These are phyloP conservation scores for Andrena trimmerana DNA, from an alignment of 2,888 invertebrate genomes.

Conservation along the genomic window DNA sequence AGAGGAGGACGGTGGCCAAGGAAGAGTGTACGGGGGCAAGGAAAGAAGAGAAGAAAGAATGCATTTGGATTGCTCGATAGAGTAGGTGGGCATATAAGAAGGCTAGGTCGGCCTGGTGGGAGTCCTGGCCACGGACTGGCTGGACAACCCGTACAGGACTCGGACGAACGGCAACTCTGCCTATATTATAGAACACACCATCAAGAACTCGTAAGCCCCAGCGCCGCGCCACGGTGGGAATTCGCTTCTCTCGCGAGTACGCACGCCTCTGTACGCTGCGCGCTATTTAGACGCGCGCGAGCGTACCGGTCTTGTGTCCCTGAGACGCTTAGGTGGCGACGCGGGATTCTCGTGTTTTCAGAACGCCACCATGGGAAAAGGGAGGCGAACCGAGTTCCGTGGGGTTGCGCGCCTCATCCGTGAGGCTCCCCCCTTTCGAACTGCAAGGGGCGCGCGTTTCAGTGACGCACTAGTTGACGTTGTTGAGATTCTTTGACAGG, in stretches of 20 bases:
- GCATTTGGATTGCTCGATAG: constrained; percentile 78
- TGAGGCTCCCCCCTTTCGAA: too few species aligned
- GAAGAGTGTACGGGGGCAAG: constrained; percentile 44
- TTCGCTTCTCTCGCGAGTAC: constrained; percentile 61
- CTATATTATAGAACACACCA: constrained; percentile 70
- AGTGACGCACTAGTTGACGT: too few species aligned
- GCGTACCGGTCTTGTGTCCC: constrained; percentile 14
- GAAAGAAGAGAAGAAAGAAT: constrained; percentile 71
- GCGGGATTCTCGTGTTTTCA: constrained; percentile 46
- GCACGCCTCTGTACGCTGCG: constrained; percentile 38
- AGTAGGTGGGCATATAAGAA: constrained; percentile 76
- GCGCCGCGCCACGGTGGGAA: constrained; percentile 70
- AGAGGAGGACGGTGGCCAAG: constrained; percentile 49
- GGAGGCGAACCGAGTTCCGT: constrained; percentile 26
- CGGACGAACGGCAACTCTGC: constrained; percentile 70
- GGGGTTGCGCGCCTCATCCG: constrained; percentile 14
- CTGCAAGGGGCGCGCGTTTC: too few species aligned
- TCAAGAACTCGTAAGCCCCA: constrained; percentile 62
- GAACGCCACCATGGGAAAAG: constrained; percentile 39
- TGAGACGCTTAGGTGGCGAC: constrained; percentile 29
- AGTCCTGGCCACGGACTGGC: constrained; percentile 67
- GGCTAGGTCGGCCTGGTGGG: constrained; percentile 71
- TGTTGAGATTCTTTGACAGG: too few species aligned
- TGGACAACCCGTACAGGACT: constrained; percentile 66
- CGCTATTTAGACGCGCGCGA: constrained; percentile 38